These are phyloP conservation scores for Lumbricus terrestris DNA, from an alignment of 2,888 invertebrate species.

Conservation along the genomic window DNA sequence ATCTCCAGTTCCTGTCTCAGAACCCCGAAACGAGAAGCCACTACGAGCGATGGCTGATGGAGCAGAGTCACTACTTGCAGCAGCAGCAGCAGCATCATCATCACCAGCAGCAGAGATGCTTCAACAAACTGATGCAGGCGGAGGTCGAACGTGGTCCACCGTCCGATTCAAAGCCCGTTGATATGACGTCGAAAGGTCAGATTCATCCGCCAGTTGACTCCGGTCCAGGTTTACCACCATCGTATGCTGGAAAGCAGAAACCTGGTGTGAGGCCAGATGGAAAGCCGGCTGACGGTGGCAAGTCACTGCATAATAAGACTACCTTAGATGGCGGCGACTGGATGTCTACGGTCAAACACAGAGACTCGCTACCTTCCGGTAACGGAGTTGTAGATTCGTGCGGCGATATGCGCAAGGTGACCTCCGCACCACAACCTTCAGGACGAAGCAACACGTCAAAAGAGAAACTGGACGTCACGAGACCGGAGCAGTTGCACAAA, in stretches of 20 bases:
- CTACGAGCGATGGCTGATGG: conserved; percentile 21
- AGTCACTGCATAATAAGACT: neutral
- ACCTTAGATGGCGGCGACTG: neutral
- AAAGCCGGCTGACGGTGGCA: neutral
- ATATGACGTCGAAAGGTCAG: conserved; percentile 14
- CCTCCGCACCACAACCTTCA: neutral
- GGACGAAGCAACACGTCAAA: neutral
- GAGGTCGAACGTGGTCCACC: conserved; percentile 1
- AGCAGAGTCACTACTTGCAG: conserved; percentile 12
- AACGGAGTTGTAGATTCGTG: neutral
- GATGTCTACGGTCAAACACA: neutral
- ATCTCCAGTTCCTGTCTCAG: conserved; percentile 19
- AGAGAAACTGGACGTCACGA: neutral
- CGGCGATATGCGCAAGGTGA: neutral
- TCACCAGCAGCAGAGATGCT: neutral
- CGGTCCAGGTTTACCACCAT: too few species aligned
- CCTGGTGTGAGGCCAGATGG: neutral
- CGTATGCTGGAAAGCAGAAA: neutral
- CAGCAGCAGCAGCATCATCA: conserved; percentile 12
- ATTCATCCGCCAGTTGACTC: neutral
- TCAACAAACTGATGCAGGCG: neutral
- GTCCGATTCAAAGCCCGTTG: conserved; percentile 20
- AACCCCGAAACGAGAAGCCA: conserved; percentile 19
- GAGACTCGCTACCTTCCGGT: neutral
- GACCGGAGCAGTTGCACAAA: neutral